Evolutionary conservation across 2,797 vertebrate genomes (phyloP).

Genomic region (Pogoniulus pusillus): DNA sequence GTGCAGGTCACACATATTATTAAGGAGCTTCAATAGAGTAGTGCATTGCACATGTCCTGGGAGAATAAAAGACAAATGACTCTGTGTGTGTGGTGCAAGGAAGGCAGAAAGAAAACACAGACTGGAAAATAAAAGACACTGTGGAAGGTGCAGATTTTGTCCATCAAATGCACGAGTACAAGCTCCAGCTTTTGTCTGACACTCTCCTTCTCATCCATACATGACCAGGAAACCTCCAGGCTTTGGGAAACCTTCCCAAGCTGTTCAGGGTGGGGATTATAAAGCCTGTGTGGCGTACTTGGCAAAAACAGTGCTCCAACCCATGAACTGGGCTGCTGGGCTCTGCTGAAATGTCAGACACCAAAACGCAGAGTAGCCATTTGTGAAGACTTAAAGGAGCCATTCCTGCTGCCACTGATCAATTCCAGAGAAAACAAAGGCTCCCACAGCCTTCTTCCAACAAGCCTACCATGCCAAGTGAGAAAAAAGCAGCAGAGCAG

Average conservation of each 20-base stretch:
- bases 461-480: neutral
- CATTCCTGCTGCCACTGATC: neutral
- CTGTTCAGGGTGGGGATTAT: neutral
- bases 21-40: slow-evolving; percentile 4
- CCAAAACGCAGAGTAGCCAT: neutral
- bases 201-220: neutral
- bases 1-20: neutral
- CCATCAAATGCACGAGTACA: neutral
- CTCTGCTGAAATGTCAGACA: neutral
- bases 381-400: neutral
- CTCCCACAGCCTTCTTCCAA: neutral
- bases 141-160: neutral
- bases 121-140: neutral
- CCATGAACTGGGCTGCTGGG: neutral
- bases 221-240: neutral
- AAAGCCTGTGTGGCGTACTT: neutral
- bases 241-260: neutral
- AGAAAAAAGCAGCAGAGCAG: neutral
- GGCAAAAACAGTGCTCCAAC: neutral
- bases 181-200: neutral
- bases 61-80: slow-evolving; percentile 11
- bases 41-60: neutral
- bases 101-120: neutral
- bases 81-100: neutral
- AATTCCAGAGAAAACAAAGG: neutral